These are phyloP conservation scores for Pampus argenteus DNA, from an alignment of 2,797 vertebrate genomes.

Conservation along the genomic window DNA sequence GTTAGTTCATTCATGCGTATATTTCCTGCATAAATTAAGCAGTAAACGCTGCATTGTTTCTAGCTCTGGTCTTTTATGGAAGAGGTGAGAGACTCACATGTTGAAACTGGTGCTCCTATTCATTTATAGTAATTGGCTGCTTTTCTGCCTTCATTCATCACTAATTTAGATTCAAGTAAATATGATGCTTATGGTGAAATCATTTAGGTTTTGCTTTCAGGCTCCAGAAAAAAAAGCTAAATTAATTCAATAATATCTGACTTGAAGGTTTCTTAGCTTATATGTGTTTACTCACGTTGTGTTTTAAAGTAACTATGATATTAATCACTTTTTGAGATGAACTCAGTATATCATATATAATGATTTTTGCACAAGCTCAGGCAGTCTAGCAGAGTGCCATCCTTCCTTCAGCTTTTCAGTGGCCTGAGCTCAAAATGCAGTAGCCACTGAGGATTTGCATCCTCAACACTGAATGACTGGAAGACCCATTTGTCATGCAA, in stretches of 20 bases:
- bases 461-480: slow-evolving; percentile 27
- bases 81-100: slow-evolving; percentile 15
- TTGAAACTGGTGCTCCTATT: slow-evolving; percentile 39
- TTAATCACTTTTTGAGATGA: background rate
- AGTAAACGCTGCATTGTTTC: slow-evolving; percentile 30
- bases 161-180: slow-evolving; percentile 24
- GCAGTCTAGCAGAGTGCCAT: slow-evolving; percentile 4
- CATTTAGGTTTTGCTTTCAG: background rate
- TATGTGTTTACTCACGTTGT: background rate
- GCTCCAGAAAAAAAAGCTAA: background rate
- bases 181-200: background rate
- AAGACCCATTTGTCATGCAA: slow-evolving; percentile 48
- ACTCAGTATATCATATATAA: slow-evolving; percentile 4
- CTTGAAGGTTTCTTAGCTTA: too few relatives aligned
- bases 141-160: slow-evolving; percentile 15
- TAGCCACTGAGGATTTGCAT: slow-evolving; percentile 34
- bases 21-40: slow-evolving; percentile 21
- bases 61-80: slow-evolving; percentile 4
- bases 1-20: slow-evolving; percentile 34
- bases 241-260: too few relatives aligned
- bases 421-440: slow-evolving; percentile 24
- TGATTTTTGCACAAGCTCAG: background rate
- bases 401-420: slow-evolving; percentile 26
- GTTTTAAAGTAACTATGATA: background rate
- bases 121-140: slow-evolving; percentile 24